Percentiles rank a stretch among this genome's conserved stretches.
Evolutionary conservation across 2,888 invertebrate species (phyloP).

Genomic region (Idaea dimidiata): DNA sequence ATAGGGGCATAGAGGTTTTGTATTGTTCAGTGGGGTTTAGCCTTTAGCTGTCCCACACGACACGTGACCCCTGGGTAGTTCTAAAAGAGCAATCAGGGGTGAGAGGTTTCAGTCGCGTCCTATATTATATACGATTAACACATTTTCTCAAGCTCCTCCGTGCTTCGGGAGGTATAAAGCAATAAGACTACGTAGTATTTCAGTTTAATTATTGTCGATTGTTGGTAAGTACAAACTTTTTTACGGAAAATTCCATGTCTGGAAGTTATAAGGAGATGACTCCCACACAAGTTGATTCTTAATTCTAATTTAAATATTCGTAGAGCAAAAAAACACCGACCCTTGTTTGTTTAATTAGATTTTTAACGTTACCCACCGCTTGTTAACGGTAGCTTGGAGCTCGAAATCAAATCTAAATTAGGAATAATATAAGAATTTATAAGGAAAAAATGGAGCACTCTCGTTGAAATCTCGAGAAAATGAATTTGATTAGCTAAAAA

Average conservation of each 20-base stretch:
- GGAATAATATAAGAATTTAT: not conserved
- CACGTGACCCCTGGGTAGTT: no score
- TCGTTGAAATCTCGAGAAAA: not conserved
- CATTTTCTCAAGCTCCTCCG: no score
- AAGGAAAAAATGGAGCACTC: not conserved
- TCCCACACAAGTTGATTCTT: not conserved
- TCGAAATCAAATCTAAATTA: slow-evolving; percentile 22
- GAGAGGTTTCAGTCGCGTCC: no score
- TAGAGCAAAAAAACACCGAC: not conserved
- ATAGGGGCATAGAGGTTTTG: no score
- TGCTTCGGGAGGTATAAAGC: no score
- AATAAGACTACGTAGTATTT: no score
- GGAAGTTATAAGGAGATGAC: not conserved
- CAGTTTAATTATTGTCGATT: no score
- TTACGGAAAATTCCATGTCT: not conserved
- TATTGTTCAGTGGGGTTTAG: no score
- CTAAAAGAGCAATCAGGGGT: no score
- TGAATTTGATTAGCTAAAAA: not conserved
- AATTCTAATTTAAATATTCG: slow-evolving; percentile 1
- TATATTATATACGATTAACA: no score
- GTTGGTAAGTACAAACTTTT: no score
- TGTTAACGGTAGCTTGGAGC: slow-evolving; percentile 29
- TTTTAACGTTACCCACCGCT: slow-evolving; percentile 26
- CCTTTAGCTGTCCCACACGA: no score
- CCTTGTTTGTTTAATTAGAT: slow-evolving; percentile 31